phyloP scores from a whole-genome alignment of 2,888 invertebrate species.

The Acleris cristana region DNA sequence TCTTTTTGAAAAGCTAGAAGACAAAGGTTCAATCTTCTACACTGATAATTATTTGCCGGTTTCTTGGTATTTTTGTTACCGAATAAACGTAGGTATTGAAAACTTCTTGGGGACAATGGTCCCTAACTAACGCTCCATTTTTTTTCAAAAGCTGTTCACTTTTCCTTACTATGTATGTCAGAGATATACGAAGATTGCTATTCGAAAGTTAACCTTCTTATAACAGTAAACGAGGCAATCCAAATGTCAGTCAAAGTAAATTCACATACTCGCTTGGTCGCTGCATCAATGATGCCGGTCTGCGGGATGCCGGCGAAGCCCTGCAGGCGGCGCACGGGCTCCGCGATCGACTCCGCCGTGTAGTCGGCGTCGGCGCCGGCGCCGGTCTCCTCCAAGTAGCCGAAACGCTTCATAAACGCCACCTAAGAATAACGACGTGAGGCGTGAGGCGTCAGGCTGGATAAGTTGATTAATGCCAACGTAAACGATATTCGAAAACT shows the following conservation, averaged over 20 bases:
- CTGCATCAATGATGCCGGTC: conserved; percentile 87
- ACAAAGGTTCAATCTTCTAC: not conserved
- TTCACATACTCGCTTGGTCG: conserved; percentile 80
- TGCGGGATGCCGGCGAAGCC: conserved; percentile 87
- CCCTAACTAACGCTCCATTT: no score
- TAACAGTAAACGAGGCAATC: not conserved
- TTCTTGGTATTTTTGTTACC: no score
- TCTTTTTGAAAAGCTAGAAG: conserved; percentile 85
- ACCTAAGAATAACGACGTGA: conserved; percentile 66
- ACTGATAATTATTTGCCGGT: no score
- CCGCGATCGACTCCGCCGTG: conserved; percentile 84
- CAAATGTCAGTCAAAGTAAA: not conserved
- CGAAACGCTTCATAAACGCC: conserved; percentile 87
- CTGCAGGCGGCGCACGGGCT: conserved; percentile 87
- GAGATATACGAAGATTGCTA: not conserved
- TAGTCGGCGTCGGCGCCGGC: conserved; percentile 80
- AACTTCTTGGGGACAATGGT: no score
- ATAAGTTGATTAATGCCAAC: no score
- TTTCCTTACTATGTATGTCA: no score
- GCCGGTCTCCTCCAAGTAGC: conserved; percentile 85
- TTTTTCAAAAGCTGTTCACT: no score
- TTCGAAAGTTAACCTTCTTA: not conserved
- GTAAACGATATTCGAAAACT: no score
- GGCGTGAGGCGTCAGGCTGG: not conserved
- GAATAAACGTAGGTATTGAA: no score